Percentiles rank a stretch among this genome's conserved stretches.
These are phyloP conservation scores for Cyanoramphus novaezelandiae DNA, from an alignment of 2,113 vertebrate species.

Conservation along the genomic window DNA sequence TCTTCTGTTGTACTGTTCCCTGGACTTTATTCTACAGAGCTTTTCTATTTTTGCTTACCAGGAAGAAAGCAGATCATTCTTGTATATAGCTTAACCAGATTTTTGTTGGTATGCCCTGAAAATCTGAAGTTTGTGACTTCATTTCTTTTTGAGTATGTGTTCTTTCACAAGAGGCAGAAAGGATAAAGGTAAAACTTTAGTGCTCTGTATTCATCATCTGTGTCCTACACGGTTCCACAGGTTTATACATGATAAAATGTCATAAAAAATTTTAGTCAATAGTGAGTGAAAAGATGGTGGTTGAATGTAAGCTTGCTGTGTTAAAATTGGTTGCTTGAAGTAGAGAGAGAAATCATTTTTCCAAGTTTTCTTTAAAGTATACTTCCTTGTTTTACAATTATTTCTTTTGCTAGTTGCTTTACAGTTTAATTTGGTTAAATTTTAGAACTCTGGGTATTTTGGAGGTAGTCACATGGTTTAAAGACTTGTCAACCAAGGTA, in stretches of 20 bases:
- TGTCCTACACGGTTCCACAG: not conserved
- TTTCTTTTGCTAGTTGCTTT: not conserved
- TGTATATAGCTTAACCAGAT: not conserved
- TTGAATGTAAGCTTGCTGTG: not conserved
- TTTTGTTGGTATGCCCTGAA: not conserved
- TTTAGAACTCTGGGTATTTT: not conserved
- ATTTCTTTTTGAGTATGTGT: not conserved
- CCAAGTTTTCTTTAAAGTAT: not conserved
- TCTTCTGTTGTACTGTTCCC: not conserved
- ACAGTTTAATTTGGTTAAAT: not conserved
- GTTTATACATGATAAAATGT: not conserved
- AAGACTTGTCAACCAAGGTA: not conserved
- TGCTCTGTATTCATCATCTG: rapidly evolving
- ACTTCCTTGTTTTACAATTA: not conserved
- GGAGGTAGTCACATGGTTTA: not conserved
- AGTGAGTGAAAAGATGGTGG: not conserved
- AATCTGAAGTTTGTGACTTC: not conserved
- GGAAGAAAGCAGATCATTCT: not conserved
- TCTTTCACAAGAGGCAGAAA: not conserved
- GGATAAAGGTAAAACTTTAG: not conserved
- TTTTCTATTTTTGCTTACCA: not conserved
- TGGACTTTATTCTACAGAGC: not conserved
- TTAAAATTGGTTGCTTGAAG: not conserved
- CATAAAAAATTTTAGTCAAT: not conserved
- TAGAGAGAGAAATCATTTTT: not conserved